phyloP scores from a whole-genome alignment of 2,888 invertebrate species.

The Ferrisia virgata region DNA sequence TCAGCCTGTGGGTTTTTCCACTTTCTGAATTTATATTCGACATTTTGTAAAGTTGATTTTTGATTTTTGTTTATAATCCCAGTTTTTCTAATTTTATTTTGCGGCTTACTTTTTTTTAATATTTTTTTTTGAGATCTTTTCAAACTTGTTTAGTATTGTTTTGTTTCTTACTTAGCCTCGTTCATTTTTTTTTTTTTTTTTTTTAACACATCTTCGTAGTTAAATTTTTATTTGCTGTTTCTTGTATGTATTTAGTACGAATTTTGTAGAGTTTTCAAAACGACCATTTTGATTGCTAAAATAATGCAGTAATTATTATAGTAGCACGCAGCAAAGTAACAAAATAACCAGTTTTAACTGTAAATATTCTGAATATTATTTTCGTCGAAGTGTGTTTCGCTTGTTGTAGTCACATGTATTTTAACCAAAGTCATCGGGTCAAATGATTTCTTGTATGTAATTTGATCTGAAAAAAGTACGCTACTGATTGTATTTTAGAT shows the following conservation, averaged over 20 bases:
- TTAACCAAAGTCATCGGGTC: too few species aligned
- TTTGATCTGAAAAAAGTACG: too few species aligned
- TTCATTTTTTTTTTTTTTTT: neutral
- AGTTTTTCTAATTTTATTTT: neutral
- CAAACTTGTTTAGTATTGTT: too few species aligned
- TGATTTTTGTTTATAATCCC: neutral
- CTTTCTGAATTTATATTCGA: neutral
- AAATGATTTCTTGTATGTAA: too few species aligned
- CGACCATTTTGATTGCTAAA: neutral
- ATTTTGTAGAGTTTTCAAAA: neutral
- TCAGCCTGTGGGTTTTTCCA: neutral
- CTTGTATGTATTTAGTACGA: neutral
- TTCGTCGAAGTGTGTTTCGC: neutral
- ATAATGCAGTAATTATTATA: neutral
- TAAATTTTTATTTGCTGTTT: too few species aligned
- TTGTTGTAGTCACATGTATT: neutral
- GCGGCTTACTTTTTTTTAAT: neutral
- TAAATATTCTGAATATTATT: slow-evolving; percentile 21
- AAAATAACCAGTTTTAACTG: neutral
- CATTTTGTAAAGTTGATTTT: neutral
- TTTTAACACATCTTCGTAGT: neutral
- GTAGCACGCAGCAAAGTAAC: slow-evolving; percentile 30
- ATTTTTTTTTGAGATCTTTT: neutral
- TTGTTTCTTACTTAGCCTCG: too few species aligned
- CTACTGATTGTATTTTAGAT: too few species aligned